Conservation (phyloP, 2,888 invertebrate species). For the Hypercompe scribonia region DNA sequence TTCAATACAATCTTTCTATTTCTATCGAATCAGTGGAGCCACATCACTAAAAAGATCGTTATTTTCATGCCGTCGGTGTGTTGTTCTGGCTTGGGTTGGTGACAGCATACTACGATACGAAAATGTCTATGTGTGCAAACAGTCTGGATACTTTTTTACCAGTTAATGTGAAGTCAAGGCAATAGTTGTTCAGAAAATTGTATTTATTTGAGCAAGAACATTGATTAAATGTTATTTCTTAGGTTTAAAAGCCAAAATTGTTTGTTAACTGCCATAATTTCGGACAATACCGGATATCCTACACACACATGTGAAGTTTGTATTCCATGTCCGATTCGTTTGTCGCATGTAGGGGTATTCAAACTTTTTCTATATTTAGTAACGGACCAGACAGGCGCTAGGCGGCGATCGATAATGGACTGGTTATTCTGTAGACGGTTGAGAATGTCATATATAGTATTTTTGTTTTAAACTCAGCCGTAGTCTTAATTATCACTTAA, state of each 20-base stretch:
- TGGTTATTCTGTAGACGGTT: neutral
- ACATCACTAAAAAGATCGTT: slow-evolving; percentile 63
- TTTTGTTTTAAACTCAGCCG: neutral
- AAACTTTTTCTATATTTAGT: slow-evolving; percentile 42
- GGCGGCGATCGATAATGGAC: slow-evolving; percentile 32
- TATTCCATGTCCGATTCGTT: slow-evolving; percentile 20
- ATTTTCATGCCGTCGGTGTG: slow-evolving; percentile 50
- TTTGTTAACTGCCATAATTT: slow-evolving; percentile 2
- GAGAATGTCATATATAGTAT: no score
- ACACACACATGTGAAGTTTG: slow-evolving; percentile 39
- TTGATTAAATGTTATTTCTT: neutral
- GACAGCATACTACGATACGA: slow-evolving; percentile 45
- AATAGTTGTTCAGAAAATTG: slow-evolving; percentile 11
- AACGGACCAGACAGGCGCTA: slow-evolving; percentile 16
- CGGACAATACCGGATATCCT: slow-evolving; percentile 22
- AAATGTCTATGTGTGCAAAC: slow-evolving; percentile 41
- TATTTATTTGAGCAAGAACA: slow-evolving; percentile 4
- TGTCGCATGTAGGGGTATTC: slow-evolving; percentile 28
- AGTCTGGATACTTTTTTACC: slow-evolving; percentile 50
- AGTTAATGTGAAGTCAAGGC: slow-evolving; percentile 25
- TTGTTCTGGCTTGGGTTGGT: slow-evolving; percentile 43
- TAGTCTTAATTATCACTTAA: no score
- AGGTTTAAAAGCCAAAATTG: neutral
- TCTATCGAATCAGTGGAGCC: neutral
- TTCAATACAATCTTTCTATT: neutral